Evolutionary conservation across 2,113 vertebrate genomes (phyloP).

Genomic region (Pleuronectes platessa): DNA sequence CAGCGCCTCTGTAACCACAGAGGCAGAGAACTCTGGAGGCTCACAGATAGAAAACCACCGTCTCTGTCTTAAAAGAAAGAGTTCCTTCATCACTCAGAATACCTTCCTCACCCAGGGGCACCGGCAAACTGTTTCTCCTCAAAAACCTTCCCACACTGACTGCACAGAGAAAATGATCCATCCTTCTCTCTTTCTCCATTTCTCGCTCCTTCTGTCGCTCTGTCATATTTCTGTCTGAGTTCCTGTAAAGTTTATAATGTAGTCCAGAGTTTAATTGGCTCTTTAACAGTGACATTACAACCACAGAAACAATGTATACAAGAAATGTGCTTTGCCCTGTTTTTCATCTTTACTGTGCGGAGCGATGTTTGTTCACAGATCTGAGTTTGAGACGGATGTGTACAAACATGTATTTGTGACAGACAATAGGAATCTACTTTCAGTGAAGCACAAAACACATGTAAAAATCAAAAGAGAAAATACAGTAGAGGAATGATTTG

Average conservation of each 20-base stretch:
- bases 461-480: too few relatives aligned
- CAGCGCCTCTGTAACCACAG: conserved; percentile 27
- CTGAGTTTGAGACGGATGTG: not conserved
- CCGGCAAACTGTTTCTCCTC: conserved; percentile 17
- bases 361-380: not conserved
- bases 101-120: conserved; percentile 26
- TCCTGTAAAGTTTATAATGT: not conserved
- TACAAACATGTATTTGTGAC: too few relatives aligned
- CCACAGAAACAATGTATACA: not conserved
- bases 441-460: too few relatives aligned
- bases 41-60: conserved; percentile 23
- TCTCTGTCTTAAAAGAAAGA: conserved; percentile 39
- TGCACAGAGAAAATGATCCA: conserved; percentile 2
- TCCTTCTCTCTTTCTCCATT: not conserved
- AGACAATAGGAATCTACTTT: too few relatives aligned
- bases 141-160: conserved; percentile 16
- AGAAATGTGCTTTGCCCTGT: not conserved
- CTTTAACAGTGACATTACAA: not conserved
- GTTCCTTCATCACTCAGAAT: conserved; percentile 51
- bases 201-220: not conserved
- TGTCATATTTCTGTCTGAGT: not conserved
- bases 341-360: not conserved
- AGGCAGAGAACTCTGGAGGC: conserved; percentile 26
- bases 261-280: not conserved
- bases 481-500: too few relatives aligned